These are phyloP conservation scores for Strix aluco DNA, from an alignment of 2,113 vertebrate species.

Conservation along the genomic window DNA sequence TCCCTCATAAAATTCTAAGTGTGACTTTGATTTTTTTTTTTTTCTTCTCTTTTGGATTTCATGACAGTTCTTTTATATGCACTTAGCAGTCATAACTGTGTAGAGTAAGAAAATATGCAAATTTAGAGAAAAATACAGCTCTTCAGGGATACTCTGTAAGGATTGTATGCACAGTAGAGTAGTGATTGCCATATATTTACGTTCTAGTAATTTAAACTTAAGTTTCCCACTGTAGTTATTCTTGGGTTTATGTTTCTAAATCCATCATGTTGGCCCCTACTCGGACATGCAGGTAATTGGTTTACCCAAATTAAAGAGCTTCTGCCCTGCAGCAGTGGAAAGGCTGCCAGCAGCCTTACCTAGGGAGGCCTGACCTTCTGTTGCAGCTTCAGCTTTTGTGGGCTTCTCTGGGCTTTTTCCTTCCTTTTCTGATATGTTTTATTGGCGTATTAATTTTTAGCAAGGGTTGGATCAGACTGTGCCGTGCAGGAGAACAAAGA, in stretches of 20 bases:
- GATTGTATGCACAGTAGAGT: background rate
- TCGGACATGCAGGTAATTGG: background rate
- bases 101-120: slow-evolving; percentile 27
- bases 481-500: background rate
- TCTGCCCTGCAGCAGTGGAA: background rate
- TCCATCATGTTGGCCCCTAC: background rate
- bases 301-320: background rate
- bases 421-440: background rate
- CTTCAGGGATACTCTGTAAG: background rate
- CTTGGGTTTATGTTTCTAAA: background rate
- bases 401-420: background rate
- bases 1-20: background rate
- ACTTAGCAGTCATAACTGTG: background rate
- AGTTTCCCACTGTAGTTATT: background rate
- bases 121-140: background rate
- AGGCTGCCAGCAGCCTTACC: background rate
- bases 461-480: background rate
- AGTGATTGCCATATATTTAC: slow-evolving; percentile 2
- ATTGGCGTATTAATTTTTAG: background rate
- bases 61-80: background rate
- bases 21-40: background rate
- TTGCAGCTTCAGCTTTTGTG: background rate
- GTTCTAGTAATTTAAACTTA: background rate
- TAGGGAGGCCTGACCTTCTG: background rate
- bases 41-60: background rate